Percentiles rank a stretch among this genome's conserved stretches.
Evolutionary conservation across 2,888 invertebrate species (phyloP).

Genomic region (Monopis laevigella): DNA sequence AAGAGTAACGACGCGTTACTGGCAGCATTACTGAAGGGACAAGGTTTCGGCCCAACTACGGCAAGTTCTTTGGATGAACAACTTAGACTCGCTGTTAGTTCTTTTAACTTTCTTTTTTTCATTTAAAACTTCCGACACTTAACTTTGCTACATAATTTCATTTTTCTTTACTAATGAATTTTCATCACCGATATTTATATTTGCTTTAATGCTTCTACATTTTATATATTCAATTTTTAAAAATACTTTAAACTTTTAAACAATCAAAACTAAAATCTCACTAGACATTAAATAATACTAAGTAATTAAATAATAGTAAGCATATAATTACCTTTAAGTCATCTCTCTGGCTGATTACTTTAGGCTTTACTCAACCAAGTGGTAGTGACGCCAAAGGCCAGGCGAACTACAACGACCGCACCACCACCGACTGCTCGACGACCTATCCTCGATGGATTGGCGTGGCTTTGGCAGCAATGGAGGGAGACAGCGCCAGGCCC

Average conservation of each 20-base stretch:
- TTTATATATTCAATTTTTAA: no score
- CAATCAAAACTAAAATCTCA: no score
- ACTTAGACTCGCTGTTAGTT: conserved; percentile 65
- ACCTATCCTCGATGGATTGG: conserved; percentile 64
- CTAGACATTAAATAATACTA: no score
- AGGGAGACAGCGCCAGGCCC: conserved; percentile 57
- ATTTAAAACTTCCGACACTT: no score
- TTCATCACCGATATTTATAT: no score
- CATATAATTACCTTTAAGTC: no score
- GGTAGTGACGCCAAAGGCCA: conserved; percentile 62
- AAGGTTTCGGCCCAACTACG: conserved; percentile 77
- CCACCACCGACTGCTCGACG: conserved; percentile 52
- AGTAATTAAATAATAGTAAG: no score
- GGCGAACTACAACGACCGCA: conserved; percentile 39
- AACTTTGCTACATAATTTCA: no score
- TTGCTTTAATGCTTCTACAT: no score
- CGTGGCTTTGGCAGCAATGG: conserved; percentile 70
- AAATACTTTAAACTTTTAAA: no score
- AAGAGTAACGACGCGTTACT: conserved; percentile 75
- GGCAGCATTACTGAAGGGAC: conserved; percentile 74
- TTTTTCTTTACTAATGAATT: no score
- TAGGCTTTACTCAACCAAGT: conserved; percentile 68
- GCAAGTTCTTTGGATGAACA: conserved; percentile 70
- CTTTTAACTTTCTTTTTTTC: conserved; percentile 19
- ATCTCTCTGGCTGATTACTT: conserved; percentile 24